Base-by-base conservation (phyloP, 2,888 invertebrate genomes). In the Caenorhabditis afra region DNA sequence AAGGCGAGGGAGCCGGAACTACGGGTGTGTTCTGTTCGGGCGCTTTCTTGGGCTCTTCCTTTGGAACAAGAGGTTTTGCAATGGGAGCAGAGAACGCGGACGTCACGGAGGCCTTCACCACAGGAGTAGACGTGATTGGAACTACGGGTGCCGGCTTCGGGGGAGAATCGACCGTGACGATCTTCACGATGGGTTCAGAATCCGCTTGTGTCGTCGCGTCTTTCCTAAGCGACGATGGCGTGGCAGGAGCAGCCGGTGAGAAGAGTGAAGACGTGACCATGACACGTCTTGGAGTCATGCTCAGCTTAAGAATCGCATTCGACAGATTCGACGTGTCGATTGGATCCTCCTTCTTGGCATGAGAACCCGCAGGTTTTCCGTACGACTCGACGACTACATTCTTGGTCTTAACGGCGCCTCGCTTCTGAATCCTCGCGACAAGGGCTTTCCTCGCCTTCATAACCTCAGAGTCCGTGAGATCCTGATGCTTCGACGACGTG, bases 161-260 rank as follows among this genome's bases (percentile, higher is more conserved):
- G 18, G 71, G 71, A 7, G 62, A 57, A n/a, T 68, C 65, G 0
- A 78, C 78, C 11, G 71, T 78, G 0, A 71, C 71, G 1, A 71
- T 74, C 44, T 74, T 53, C 0, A 74, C 44, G 8, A 71, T 47
- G 12, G 67, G 66, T 4, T 74, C 68, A 11, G 64, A 64, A 44
- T 79, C 79, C 0, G 79, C 79, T 53, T 79, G 79, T 3, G 79
- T 79, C 14, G 74, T 44, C 1, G 79, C 79, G 47, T 79, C 79
- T 53, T 55, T 20, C 37, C 53, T 66, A 8, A 5, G 35, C 0
- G 65, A 52, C 20, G 49, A 39, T 4, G 47, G 12, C 1, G 20
- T 8, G 29, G n/a, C n/a, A 29, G 29, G 29, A 29, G 29, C 29
- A 3, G 52, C 14, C 0, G 44, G 16, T 16, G 45, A 37, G 12